Evolutionary conservation across 2,113 vertebrate species (phyloP).

Genomic region (Zeus faber): DNA sequence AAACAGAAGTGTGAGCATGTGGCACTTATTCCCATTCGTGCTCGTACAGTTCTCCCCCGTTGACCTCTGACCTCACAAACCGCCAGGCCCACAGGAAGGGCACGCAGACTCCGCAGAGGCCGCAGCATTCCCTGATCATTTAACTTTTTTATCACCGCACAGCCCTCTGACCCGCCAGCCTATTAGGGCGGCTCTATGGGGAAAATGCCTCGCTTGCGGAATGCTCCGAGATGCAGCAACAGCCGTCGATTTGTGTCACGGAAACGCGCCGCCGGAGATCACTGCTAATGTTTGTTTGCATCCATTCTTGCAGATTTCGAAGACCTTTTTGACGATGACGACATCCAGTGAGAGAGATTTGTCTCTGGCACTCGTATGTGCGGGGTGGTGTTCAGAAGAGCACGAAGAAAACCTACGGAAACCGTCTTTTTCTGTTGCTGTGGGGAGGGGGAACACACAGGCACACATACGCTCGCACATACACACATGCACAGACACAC

Average conservation of each 20-base stretch:
- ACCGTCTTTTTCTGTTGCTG: slow-evolving; percentile 11
- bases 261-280: neutral
- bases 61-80: slow-evolving; percentile 55
- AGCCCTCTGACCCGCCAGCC: slow-evolving; percentile 28
- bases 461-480: too few species aligned
- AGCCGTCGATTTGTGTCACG: slow-evolving; percentile 1
- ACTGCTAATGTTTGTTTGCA: slow-evolving; percentile 2
- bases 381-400: slow-evolving; percentile 25
- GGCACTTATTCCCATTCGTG: slow-evolving; percentile 34
- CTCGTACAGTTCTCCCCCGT: slow-evolving; percentile 38
- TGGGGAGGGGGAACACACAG: neutral
- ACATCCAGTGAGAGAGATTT: slow-evolving; percentile 71
- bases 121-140: slow-evolving; percentile 32
- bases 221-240: slow-evolving; percentile 13
- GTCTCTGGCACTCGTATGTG: slow-evolving; percentile 3
- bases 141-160: slow-evolving; percentile 46
- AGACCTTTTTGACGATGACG: slow-evolving; percentile 82
- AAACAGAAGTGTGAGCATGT: slow-evolving; percentile 35
- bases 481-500: too few species aligned
- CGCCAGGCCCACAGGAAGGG: slow-evolving; percentile 30
- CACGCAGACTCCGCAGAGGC: slow-evolving; percentile 15
- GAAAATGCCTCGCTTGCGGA: slow-evolving; percentile 19
- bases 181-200: slow-evolving; percentile 21
- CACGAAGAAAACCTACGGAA: neutral
- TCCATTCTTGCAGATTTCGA: slow-evolving; percentile 74